Percentiles rank a stretch among this genome's conserved stretches.
Evolutionary conservation across 1,140 invertebrate genomes (phyloP).

Genomic region (Drosophila littoralis): DNA sequence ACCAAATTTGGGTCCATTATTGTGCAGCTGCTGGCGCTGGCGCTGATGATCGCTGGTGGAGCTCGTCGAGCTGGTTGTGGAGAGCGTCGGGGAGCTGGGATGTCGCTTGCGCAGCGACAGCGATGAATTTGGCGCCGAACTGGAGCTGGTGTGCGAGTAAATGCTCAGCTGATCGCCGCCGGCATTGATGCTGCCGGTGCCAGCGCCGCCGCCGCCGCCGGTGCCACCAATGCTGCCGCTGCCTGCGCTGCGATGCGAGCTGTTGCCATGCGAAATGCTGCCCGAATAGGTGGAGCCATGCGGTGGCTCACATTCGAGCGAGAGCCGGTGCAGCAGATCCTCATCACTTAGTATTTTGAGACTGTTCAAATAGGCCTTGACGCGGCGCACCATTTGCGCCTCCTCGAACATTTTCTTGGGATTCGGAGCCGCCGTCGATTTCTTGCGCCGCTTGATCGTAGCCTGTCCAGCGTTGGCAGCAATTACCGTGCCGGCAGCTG

Average conservation of each 20-base stretch:
- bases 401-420: conserved; percentile 99
- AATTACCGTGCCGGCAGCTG: conserved; percentile 66
- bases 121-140: conserved; percentile 76
- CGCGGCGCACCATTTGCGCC: conserved; percentile 98
- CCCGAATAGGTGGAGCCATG: conserved; percentile 86
- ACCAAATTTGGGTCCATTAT: conserved; percentile 90
- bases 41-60: conserved; percentile 95
- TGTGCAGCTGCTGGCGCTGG: conserved; percentile 90
- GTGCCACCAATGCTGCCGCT: conserved; percentile 73
- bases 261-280: conserved; percentile 84
- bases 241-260: conserved; percentile 78
- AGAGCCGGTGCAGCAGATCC: conserved; percentile 93
- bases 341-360: conserved; percentile 95
- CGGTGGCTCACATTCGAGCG: conserved; percentile 94
- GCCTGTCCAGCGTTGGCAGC: conserved; percentile 87
- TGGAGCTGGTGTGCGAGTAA: conserved; percentile 71
- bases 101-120: conserved; percentile 88
- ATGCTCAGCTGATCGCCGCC: conserved; percentile 78
- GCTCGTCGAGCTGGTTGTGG: conserved; percentile 95
- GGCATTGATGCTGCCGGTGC: conserved; percentile 61
- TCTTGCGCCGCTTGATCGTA: conserved; percentile 95
- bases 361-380: conserved; percentile 97
- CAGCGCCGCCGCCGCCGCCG: conserved; percentile 48
- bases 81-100: conserved; percentile 88
- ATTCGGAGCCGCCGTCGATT: conserved; percentile 95